These are phyloP conservation scores for Myiotriccus ornatus DNA, from an alignment of 2,797 vertebrate genomes.

Conservation along the genomic window DNA sequence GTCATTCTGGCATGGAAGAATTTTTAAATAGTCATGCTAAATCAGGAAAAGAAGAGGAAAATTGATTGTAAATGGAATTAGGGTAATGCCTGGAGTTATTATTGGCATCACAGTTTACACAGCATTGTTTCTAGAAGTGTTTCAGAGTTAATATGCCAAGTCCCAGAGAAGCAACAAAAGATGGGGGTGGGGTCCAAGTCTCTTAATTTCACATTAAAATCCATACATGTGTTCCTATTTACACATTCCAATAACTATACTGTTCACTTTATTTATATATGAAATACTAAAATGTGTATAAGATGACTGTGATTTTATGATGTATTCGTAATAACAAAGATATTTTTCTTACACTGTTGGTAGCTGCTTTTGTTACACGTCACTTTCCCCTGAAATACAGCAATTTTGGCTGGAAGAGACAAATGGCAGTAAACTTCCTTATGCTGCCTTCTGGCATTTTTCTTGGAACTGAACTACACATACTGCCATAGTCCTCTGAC, in stretches of 20 bases:
- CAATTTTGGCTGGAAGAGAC: not conserved
- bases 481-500: not conserved
- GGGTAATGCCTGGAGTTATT: not conserved
- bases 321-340: constrained; percentile 75
- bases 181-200: not conserved
- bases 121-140: not conserved
- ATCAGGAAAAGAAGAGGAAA: not conserved
- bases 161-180: not conserved
- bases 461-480: fast-evolving
- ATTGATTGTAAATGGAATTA: not conserved
- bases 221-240: not conserved
- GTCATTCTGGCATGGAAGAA: not conserved
- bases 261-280: constrained; percentile 71
- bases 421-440: not conserved
- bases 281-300: constrained; percentile 52
- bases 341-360: constrained; percentile 74
- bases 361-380: constrained; percentile 41
- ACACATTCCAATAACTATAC: constrained; percentile 30
- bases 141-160: not conserved
- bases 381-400: not conserved
- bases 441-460: fast-evolving
- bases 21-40: not conserved
- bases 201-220: not conserved
- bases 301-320: constrained; percentile 63
- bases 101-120: not conserved